A percentile compares a stretch with the other conserved stretches of the same genome.
These are phyloP conservation scores for Anagrus nilaparvatae DNA, from an alignment of 1,140 invertebrate genomes.

Conservation along the genomic window DNA sequence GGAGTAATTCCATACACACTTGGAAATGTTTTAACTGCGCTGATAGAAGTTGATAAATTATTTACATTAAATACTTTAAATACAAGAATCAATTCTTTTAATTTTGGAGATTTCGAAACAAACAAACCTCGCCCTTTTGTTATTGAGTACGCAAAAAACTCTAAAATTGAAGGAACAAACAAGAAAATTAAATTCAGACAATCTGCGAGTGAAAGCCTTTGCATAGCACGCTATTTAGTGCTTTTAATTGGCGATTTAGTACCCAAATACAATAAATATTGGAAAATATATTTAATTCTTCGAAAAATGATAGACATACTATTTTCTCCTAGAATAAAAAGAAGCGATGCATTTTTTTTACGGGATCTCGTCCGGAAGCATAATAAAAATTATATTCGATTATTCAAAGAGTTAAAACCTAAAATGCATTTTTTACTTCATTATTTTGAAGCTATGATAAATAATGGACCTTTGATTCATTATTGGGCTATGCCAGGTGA, in stretches of 20 bases:
- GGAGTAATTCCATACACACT: too few species aligned
- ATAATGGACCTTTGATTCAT: constrained; percentile 5
- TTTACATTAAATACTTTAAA: too few species aligned
- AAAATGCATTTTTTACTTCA: constrained; percentile 5
- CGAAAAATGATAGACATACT: not conserved
- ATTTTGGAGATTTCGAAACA: too few species aligned
- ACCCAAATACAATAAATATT: not conserved
- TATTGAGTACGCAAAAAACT: too few species aligned
- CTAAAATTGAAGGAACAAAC: too few species aligned
- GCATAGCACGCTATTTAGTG: not conserved
- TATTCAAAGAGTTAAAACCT: not conserved
- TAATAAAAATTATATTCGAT: not conserved
- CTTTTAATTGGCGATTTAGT: constrained; percentile 1
- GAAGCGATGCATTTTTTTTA: not conserved
- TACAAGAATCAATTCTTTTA: too few species aligned
- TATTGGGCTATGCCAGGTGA: constrained; percentile 1
- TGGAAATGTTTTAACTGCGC: too few species aligned
- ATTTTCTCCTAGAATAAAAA: not conserved
- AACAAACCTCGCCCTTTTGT: too few species aligned
- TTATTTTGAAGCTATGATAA: not conserved
- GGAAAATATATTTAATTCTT: not conserved
- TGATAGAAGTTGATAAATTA: too few species aligned
- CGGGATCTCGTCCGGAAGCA: not conserved
- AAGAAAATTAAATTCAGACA: constrained; percentile 2
- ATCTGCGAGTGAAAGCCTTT: constrained; percentile 2